Base-by-base conservation (phyloP, 2,888 invertebrate species). In the Macrophya annulata region DNA sequence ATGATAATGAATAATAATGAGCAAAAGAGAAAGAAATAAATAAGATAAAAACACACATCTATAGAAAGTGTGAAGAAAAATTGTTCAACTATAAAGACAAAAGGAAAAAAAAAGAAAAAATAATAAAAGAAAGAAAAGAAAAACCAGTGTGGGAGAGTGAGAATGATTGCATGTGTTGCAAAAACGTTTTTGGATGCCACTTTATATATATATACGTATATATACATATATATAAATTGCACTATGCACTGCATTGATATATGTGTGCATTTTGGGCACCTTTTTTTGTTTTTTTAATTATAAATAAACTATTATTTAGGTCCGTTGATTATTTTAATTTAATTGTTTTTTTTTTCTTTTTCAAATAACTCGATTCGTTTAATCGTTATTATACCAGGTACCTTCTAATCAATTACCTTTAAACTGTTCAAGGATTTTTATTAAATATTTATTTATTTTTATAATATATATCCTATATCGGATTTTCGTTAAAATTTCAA, bases 201-300 rank as follows among this genome's bases (percentile, higher is more conserved):
- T 93, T 92, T 91, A 91, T 91, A 91, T 91, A 91, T 90, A 89
- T 90, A 88, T 90, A 88, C 90, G 87, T 90, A 93, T 91, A 91
- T 91, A 91, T 92, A 91, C 89, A 92, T 92, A 93, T 91, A 91
- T 93, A 93, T 92, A 91, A 92, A 92, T 92, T 93, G 93, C 93
- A 93, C 93, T 92, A 92, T 79, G 93, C 93, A 93, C 93, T 93
- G 93, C 93, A 93, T 93, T 90, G 91, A 92, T 93, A 93, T 93
- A 92, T 93, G 92, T 93, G 92, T 93, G 92, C 93, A 92, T 93
- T 93, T 93, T 93, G 93, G 90, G 93, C 93, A 93, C 92, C 92
- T 93, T 93, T 92, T 90, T 93, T 68, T 83, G 4, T 76, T 12
- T 40, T 76, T 79, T 51, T 92, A 90, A 92, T 92, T 92, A 91